These are phyloP conservation scores for Dexiosoma caninum DNA, from an alignment of 2,888 invertebrate species.

Conservation along the genomic window DNA sequence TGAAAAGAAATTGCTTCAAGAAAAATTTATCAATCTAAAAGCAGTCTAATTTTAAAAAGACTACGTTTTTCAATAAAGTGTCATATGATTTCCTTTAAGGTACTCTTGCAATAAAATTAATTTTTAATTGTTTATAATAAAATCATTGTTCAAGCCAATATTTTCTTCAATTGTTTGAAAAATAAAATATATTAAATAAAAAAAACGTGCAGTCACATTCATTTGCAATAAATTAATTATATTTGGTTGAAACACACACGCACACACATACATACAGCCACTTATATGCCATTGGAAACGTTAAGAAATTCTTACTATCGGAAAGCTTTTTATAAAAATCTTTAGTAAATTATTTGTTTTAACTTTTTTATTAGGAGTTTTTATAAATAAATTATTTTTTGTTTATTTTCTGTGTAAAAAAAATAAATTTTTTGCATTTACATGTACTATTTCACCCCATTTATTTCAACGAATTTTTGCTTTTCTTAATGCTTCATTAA, in stretches of 20 bases:
- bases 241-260: not conserved
- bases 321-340: not conserved
- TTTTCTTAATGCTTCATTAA: slow-evolving; percentile 55
- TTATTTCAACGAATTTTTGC: slow-evolving; percentile 54
- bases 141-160: no score
- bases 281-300: not conserved
- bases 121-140: no score
- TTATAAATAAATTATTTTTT: not conserved
- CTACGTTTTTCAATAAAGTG: no score
- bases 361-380: not conserved
- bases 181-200: not conserved
- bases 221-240: not conserved
- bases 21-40: no score
- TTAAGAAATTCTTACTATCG: not conserved
- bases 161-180: no score
- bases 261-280: not conserved
- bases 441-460: slow-evolving; percentile 27
- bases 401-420: not conserved
- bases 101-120: no score
- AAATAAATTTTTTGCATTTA: slow-evolving; percentile 28
- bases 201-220: not conserved
- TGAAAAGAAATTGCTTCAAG: no score
- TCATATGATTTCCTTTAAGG: no score
- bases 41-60: no score
- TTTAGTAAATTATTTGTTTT: not conserved